Conservation (phyloP, 2,888 invertebrate species). For the Anticlea derivata region DNA sequence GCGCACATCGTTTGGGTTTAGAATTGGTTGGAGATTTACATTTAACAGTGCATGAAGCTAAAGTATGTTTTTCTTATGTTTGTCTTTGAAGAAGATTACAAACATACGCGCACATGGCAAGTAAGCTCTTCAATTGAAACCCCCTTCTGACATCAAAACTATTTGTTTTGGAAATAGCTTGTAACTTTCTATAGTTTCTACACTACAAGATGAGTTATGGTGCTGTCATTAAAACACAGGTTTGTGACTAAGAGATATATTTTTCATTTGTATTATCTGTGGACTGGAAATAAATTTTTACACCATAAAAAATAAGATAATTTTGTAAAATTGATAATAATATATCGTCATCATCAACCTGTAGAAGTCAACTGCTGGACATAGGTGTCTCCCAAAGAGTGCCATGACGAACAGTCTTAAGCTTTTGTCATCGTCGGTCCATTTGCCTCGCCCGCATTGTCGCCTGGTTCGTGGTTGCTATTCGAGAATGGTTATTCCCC, state of each 20-base stretch:
- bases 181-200: slow-evolving; percentile 59
- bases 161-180: slow-evolving; percentile 78
- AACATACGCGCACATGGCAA: slow-evolving; percentile 66
- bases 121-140: slow-evolving; percentile 65
- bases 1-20: slow-evolving; percentile 34
- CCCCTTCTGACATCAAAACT: slow-evolving; percentile 68
- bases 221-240: slow-evolving; percentile 58
- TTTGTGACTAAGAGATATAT: slow-evolving; percentile 39
- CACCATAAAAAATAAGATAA: neutral
- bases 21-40: slow-evolving; percentile 28
- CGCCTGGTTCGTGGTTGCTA: no score
- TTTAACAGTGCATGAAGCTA: slow-evolving; percentile 49
- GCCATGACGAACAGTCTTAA: no score
- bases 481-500: no score
- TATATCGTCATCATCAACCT: no score
- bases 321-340: neutral
- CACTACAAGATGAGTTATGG: slow-evolving; percentile 59
- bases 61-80: slow-evolving; percentile 75
- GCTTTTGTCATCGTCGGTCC: no score
- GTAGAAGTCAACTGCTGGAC: no score
- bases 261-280: slow-evolving; percentile 11
- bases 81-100: slow-evolving; percentile 77
- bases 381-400: no score
- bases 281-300: slow-evolving; percentile 14
- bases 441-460: no score